phyloP scores from a whole-genome alignment of 2,888 invertebrate species.

The Xestobium rufovillosum region DNA sequence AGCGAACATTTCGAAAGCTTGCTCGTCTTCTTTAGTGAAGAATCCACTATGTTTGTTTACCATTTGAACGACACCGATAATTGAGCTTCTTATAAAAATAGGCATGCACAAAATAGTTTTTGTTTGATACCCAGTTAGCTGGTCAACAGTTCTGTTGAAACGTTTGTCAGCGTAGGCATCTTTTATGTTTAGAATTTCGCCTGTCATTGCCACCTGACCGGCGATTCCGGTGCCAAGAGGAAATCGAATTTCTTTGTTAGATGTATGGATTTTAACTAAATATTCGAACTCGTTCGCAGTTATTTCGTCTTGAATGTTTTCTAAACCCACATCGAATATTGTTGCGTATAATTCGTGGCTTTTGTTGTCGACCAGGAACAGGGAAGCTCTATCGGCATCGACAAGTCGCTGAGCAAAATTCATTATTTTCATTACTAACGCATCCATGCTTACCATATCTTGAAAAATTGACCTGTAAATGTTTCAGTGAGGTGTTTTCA shows the following conservation, averaged over 20 bases:
- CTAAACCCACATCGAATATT: constrained; percentile 64
- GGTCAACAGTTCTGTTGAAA: constrained; percentile 66
- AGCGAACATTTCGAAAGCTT: constrained; percentile 75
- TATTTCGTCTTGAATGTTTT: constrained; percentile 30
- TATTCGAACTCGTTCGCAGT: constrained; percentile 26
- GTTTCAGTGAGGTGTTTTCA: too few species aligned
- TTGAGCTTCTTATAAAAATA: constrained; percentile 66
- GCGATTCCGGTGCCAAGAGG: constrained; percentile 74
- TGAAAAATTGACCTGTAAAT: constrained; percentile 74
- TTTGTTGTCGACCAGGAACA: constrained; percentile 70
- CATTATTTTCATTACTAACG: constrained; percentile 74
- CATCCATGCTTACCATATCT: constrained; percentile 79
- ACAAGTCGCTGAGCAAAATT: constrained; percentile 76
- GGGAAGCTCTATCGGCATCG: constrained; percentile 74
- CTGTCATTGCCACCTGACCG: constrained; percentile 61
- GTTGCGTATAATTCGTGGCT: constrained; percentile 72
- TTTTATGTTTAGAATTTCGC: constrained; percentile 71
- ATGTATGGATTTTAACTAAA: constrained; percentile 33
- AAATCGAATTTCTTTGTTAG: constrained; percentile 58
- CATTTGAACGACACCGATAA: constrained; percentile 86
- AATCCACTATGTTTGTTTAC: constrained; percentile 57
- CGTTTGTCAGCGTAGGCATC: constrained; percentile 73
- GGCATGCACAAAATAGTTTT: constrained; percentile 80
- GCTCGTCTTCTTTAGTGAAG: constrained; percentile 64
- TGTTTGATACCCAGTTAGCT: constrained; percentile 59